Evolutionary conservation across 2,113 vertebrate species (phyloP).

Genomic region (Rhinoptilus africanus): DNA sequence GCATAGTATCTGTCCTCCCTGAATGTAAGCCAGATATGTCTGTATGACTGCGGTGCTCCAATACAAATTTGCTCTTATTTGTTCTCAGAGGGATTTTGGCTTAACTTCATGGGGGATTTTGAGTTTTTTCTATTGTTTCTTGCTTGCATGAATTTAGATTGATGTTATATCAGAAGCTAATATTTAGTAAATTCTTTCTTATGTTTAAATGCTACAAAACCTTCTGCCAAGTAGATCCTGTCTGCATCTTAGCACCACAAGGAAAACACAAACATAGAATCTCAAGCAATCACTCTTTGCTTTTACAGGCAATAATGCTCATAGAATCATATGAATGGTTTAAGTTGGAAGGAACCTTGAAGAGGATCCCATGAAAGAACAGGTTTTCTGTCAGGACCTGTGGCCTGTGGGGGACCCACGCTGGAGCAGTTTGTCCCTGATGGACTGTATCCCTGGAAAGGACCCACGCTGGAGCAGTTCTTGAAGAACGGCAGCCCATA

Average conservation of each 20-base stretch:
- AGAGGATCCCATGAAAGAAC: fast-evolving
- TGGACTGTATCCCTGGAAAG: neutral
- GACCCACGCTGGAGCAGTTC: neutral
- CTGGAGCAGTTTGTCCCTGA: neutral
- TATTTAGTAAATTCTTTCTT: neutral
- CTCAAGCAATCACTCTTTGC: neutral
- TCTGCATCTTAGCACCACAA: neutral
- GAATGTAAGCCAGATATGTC: neutral
- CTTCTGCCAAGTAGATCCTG: neutral
- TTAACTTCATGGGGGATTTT: neutral
- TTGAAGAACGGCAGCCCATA: neutral
- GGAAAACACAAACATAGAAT: neutral
- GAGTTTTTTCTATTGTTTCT: neutral
- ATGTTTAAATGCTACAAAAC: neutral
- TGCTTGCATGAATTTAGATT: neutral
- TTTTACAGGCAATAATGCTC: neutral
- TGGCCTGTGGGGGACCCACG: neutral
- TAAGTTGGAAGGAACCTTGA: neutral
- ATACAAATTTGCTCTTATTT: neutral
- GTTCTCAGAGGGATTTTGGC: neutral
- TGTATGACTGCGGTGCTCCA: neutral
- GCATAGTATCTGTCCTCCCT: neutral
- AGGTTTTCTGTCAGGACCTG: neutral
- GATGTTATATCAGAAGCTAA: neutral
- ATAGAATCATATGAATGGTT: neutral